Percentiles rank a stretch among this genome's conserved stretches.
Evolutionary conservation across 2,113 vertebrate genomes (phyloP).

Genomic region (Saguinus midas): DNA sequence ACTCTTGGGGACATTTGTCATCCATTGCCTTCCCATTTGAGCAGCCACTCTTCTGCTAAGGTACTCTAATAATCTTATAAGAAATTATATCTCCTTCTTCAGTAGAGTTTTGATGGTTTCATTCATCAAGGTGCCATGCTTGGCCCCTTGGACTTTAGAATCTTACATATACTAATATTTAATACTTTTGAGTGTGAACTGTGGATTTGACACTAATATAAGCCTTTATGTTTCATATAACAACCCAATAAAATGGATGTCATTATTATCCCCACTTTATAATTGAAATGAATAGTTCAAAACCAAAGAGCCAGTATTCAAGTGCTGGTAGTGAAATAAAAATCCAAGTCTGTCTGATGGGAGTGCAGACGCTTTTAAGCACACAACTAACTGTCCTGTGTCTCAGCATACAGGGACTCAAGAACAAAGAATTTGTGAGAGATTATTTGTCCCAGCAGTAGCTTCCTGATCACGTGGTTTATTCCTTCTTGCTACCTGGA

Average conservation of each 20-base stretch:
- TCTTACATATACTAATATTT: not conserved
- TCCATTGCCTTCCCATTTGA: not conserved
- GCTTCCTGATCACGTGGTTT: not conserved
- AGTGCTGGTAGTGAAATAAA: not conserved
- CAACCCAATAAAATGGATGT: not conserved
- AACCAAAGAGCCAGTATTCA: not conserved
- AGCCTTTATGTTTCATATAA: not conserved
- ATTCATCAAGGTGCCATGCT: not conserved
- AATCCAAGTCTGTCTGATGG: not conserved
- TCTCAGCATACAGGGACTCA: not conserved
- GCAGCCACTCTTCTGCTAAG: not conserved
- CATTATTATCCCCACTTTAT: not conserved
- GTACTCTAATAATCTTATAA: not conserved
- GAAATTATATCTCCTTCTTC: not conserved
- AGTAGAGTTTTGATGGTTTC: not conserved
- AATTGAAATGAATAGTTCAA: not conserved
- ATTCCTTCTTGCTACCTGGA: not conserved
- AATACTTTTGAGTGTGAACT: not conserved
- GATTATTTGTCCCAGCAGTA: not conserved
- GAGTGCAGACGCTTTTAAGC: not conserved
- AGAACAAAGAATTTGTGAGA: not conserved
- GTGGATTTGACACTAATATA: not conserved
- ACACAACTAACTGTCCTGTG: rapidly evolving
- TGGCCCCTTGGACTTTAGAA: not conserved
- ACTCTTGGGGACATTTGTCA: not conserved